A percentile compares a stretch with the other conserved stretches of the same genome.
Evolutionary conservation across 2,888 invertebrate species (phyloP).

Genomic region (Arge pagana): DNA sequence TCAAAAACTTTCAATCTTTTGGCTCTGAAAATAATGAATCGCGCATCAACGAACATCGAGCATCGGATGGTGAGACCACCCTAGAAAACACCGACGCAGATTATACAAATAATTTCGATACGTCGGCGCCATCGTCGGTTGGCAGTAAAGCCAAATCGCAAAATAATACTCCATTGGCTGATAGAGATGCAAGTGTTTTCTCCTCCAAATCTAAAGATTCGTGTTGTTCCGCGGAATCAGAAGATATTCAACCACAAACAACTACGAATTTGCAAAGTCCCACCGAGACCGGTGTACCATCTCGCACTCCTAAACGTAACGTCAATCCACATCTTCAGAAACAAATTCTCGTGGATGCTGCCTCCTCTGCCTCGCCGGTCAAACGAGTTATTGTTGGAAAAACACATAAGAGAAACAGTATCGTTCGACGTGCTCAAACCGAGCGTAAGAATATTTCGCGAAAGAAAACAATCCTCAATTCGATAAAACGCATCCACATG

Average conservation of each 20-base stretch:
- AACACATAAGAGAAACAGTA: constrained; percentile 37
- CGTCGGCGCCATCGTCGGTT: not conserved
- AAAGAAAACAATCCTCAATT: not conserved
- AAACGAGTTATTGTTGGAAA: constrained; percentile 37
- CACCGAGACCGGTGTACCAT: not conserved
- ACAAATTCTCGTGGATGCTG: constrained; percentile 30
- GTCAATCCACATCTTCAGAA: constrained; percentile 17
- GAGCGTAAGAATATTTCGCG: constrained; percentile 30
- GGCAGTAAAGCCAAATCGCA: not conserved
- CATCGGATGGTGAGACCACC: not conserved
- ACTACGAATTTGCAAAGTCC: constrained; percentile 4
- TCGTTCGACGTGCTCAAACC: constrained; percentile 37
- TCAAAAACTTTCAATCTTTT: no score
- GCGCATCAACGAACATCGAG: no score
- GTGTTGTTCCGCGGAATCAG: no score
- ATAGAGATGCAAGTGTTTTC: constrained; percentile 3
- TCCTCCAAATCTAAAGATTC: constrained; percentile 26
- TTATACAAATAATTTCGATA: not conserved
- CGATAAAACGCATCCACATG: constrained; percentile 15
- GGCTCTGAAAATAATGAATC: not conserved
- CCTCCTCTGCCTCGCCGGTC: constrained; percentile 33
- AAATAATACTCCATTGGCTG: not conserved
- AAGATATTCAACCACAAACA: constrained; percentile 24
- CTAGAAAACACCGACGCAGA: not conserved
- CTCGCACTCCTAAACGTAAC: constrained; percentile 15